phyloP scores from a whole-genome alignment of 1,140 invertebrate genomes.

The Plectrocnemia conspersa region DNA sequence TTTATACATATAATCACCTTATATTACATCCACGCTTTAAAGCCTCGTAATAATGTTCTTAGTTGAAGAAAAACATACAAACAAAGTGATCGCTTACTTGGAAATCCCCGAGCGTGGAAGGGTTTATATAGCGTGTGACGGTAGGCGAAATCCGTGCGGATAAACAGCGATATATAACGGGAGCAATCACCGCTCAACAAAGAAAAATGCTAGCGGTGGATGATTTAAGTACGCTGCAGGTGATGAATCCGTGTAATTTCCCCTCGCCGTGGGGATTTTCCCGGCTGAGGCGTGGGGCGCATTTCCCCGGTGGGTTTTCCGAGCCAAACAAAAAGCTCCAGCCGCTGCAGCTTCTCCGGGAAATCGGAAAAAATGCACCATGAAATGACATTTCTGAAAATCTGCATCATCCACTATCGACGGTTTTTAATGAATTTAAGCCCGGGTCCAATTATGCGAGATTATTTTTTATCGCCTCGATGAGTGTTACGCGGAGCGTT shows the following conservation, averaged over 20 bases:
- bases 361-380: constrained; percentile 2
- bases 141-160: not conserved
- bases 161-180: not conserved
- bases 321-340: constrained; percentile 4
- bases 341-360: not conserved
- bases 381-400: not conserved
- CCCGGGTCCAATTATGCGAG: no score
- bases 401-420: no score
- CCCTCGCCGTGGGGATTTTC: constrained; percentile 11
- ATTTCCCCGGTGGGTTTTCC: constrained; percentile 5
- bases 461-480: no score
- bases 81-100: no score
- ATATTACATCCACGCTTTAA: no score
- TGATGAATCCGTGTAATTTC: constrained; percentile 19
- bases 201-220: constrained; percentile 3
- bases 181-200: not conserved
- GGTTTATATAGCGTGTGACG: no score
- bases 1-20: no score
- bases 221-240: constrained; percentile 5
- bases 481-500: no score
- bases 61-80: no score
- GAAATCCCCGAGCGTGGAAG: no score
- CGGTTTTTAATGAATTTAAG: no score
- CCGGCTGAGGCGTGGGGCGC: constrained; percentile 3
- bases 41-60: no score